Base-by-base conservation (phyloP, 2,888 invertebrate species). In the Frankliniella fusca region DNA sequence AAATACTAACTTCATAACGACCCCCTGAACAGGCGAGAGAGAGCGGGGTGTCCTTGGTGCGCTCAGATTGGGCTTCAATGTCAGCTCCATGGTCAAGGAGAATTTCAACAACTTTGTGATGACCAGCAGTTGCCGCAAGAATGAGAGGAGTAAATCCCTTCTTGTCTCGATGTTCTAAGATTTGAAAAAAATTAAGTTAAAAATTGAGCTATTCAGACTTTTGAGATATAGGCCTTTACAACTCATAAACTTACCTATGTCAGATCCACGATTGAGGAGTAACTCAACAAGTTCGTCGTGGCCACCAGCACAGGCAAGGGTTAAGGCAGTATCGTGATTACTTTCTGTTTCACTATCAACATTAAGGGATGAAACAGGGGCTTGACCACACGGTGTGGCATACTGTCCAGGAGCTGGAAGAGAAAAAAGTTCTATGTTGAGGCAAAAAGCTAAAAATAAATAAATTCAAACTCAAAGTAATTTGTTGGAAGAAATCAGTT, bases 131-230 rank as follows among this genome's bases (percentile, higher is more conserved):
- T 48, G 99, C 98, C 80, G 98, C 98, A 85, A 99, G 91, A 86
- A 99, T 99, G 79, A 99, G 90, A 0, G 99, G 98, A 0, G 99
- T 98, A 88, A 99, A 99, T 49, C 99, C 98, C 89, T 99, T 99
- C 89, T 99, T 99, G 89, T 99, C 99, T 50, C 98, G 92, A 88
- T 99, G 99, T 89, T 99, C 98, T 89, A 85, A 50, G 85, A 85
- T 81, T 15, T 76, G 20, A 50, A 11, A 49, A 81, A 79, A 81
- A n/a, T 27, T 18, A 28, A 48, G 28, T n/a, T n/a, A n/a, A n/a
- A n/a, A n/a, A 38, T 61, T 83, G 7, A n/a, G 11, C 54, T 48
- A 61, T 27, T 3, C 27, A 27, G 12, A 5, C 23, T 8, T 48
- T 23, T 8, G 28, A 28, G 5, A n/a, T 11, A 8, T 12, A 54